phyloP scores from a whole-genome alignment of 1,140 invertebrate genomes.

The Whitmania pigra region DNA sequence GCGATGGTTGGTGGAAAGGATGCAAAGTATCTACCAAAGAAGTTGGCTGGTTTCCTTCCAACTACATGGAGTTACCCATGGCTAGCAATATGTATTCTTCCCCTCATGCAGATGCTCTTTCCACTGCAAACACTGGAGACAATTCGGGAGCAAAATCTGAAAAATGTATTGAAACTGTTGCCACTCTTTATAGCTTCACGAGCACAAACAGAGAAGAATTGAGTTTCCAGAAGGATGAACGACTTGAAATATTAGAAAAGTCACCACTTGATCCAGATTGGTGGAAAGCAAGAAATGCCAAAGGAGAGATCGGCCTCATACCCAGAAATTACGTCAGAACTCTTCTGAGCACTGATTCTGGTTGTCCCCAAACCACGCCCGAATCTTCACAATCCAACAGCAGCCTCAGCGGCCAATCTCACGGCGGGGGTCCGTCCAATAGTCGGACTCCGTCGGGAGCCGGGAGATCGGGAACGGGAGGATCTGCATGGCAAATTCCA shows the following conservation, averaged over 20 bases:
- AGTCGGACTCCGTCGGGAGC: constrained; percentile 23
- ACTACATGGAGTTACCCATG: constrained; percentile 83
- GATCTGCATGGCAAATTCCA: constrained; percentile 28
- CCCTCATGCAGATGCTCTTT: constrained; percentile 46
- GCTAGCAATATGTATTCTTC: constrained; percentile 72
- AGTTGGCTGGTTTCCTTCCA: constrained; percentile 91
- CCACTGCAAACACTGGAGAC: constrained; percentile 17
- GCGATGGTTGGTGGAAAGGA: constrained; percentile 98
- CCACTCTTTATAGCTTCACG: constrained; percentile 37
- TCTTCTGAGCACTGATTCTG: constrained; percentile 30
- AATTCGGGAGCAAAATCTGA: not conserved
- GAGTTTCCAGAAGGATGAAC: constrained; percentile 76
- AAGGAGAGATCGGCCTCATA: constrained; percentile 77
- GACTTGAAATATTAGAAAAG: constrained; percentile 83
- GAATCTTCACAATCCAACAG: constrained; percentile 38
- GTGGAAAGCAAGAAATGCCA: constrained; percentile 83
- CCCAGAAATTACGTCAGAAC: constrained; percentile 84
- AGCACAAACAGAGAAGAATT: constrained; percentile 77
- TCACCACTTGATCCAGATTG: constrained; percentile 93
- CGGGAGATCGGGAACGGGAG: constrained; percentile 5
- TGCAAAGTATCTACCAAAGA: constrained; percentile 37
- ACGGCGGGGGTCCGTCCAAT: constrained; percentile 19
- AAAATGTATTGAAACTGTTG: constrained; percentile 62
- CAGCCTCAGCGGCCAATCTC: constrained; percentile 29
- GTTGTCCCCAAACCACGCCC: constrained; percentile 33